These are phyloP conservation scores for Agrochola circellaris DNA, from an alignment of 2,888 invertebrate genomes.

Conservation along the genomic window DNA sequence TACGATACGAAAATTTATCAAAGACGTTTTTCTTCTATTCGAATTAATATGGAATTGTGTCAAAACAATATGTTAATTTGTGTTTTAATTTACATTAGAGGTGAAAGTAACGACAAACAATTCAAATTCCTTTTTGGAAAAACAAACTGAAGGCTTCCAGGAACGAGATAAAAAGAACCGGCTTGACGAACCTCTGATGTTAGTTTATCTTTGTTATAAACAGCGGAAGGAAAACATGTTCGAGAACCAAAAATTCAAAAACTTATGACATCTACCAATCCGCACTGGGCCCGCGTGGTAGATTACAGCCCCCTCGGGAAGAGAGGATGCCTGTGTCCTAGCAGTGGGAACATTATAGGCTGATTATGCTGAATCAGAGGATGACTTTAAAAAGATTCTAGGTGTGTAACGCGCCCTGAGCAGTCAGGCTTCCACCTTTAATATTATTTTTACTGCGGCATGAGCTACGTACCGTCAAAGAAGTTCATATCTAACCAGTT, in stretches of 20 bases:
- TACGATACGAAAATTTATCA: constrained; percentile 1
- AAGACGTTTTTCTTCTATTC: constrained; percentile 5
- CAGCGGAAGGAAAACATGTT: background rate
- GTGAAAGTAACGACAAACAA: constrained; percentile 25
- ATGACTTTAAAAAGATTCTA: too few species aligned
- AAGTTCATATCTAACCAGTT: too few species aligned
- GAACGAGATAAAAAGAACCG: background rate
- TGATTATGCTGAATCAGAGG: too few species aligned
- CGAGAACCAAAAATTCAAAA: too few species aligned
- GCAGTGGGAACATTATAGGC: too few species aligned
- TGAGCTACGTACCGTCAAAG: too few species aligned
- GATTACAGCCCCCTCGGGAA: too few species aligned
- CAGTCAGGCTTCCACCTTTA: too few species aligned
- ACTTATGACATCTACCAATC: background rate
- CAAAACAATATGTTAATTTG: constrained; percentile 30
- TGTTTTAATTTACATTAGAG: constrained; percentile 24
- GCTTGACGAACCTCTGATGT: background rate
- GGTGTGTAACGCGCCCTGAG: too few species aligned
- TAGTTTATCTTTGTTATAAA: background rate
- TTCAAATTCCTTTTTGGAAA: constrained; percentile 7
- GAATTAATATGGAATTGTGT: constrained; percentile 33
- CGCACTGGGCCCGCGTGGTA: background rate
- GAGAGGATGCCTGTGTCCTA: too few species aligned
- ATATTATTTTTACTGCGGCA: too few species aligned
- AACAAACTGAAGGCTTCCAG: background rate